Base-by-base conservation (phyloP, 2,113 vertebrate genomes). In the Chloropsis cyanopogon region DNA sequence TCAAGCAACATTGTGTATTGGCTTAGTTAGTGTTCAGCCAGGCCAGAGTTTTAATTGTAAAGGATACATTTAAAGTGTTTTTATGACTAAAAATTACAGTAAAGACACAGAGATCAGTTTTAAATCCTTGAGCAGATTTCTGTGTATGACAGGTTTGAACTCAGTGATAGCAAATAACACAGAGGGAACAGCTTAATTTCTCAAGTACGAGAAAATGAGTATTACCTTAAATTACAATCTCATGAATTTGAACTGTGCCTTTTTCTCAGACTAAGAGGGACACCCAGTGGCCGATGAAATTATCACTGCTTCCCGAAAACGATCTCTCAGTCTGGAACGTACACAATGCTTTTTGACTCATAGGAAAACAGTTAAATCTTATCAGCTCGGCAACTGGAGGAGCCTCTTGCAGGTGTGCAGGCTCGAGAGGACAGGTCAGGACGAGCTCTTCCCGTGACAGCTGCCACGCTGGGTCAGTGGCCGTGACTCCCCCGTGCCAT, bases 281-380 rank as follows among this genome's bases (percentile, higher is more conserved):
- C 96, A 80, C 71, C 93, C 63, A 47, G 94, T 78, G 96, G 94
- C 63, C 11, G 2, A 11, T 19, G 22, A 19, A 69, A 65, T 66
- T 29, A 92, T 39, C 18, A 17, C 4, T 23, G 4, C 26, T 72
- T 35, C 70, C 70, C 59, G 57, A 47, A 47, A 76, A 19, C 1
- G 11, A 4, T 4, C 0, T 7, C 13, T 41, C 39, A 2, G 6
- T 28, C 29, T 31, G 5, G 52, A 53, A 37, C 0, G 4, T 10
- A 1, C 1, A 1, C 12, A 21, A 19, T 2, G 4, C 7, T 9
- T 57, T 63, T 63, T 63, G 49, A 47, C 19, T 47, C 47, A 8
- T 3, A 7, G 21, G 56, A 44, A 47, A 83, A 14, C 10, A 16
- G 12, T 9, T 3, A 19, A 33, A 35, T 33, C 1, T 0, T 16